These are phyloP conservation scores for Pomacea maculata DNA, from an alignment of 1,140 invertebrate species.

Conservation along the genomic window DNA sequence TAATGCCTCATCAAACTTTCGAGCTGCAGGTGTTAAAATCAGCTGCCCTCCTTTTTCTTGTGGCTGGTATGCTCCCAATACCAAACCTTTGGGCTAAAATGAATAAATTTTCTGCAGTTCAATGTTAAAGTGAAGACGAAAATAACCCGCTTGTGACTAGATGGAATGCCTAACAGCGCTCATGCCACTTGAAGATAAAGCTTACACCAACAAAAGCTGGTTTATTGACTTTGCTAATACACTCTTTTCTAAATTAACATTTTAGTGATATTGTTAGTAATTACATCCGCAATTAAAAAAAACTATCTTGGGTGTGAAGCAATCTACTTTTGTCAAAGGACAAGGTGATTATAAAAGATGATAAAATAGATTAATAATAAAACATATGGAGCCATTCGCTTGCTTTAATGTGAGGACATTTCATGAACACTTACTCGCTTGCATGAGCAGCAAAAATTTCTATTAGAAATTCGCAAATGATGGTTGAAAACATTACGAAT, in stretches of 20 bases:
- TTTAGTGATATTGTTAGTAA: neutral
- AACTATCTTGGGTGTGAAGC: too few relatives aligned
- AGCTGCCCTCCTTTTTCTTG: slow-evolving; percentile 57
- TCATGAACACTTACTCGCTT: neutral
- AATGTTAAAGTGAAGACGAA: neutral
- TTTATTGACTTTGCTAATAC: neutral
- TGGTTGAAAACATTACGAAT: neutral
- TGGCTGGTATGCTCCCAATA: slow-evolving; percentile 69
- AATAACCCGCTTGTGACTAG: neutral
- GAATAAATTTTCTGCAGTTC: neutral
- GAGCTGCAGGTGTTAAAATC: slow-evolving; percentile 68
- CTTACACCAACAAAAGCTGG: neutral
- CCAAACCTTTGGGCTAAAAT: slow-evolving; percentile 68
- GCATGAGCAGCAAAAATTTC: slow-evolving; percentile 4
- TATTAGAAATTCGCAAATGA: neutral
- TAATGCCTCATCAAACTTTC: slow-evolving; percentile 67
- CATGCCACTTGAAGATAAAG: neutral
- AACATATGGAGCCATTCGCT: neutral
- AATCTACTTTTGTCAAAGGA: neutral
- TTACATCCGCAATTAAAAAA: neutral
- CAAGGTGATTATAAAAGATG: neutral
- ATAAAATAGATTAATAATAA: neutral
- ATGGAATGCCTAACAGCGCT: neutral
- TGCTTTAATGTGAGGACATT: neutral
- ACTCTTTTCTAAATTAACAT: neutral